Percentiles rank a stretch among this genome's conserved stretches.
These are phyloP conservation scores for Alethe diademata DNA, from an alignment of 2,113 vertebrate genomes.

Conservation along the genomic window DNA sequence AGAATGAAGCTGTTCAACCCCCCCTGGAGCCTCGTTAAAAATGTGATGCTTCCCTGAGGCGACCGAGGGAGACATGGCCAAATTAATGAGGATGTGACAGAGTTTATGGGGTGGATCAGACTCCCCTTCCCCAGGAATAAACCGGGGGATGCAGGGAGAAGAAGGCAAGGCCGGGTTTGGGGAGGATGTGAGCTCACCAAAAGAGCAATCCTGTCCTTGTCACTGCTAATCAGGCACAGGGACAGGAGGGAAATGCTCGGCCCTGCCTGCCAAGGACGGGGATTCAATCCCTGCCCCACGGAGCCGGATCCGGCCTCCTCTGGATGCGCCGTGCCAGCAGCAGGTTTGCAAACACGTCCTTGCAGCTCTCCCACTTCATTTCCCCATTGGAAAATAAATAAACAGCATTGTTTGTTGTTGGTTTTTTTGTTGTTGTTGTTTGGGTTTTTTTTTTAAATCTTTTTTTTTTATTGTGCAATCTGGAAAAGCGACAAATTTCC, in stretches of 20 bases:
- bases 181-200: neutral
- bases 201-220: slow-evolving; percentile 64
- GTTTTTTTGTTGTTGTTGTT: rapidly evolving
- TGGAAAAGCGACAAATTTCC: neutral
- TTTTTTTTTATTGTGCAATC: neutral
- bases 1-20: neutral
- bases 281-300: neutral
- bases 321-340: neutral
- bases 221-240: neutral
- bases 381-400: neutral
- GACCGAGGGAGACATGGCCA: slow-evolving; percentile 14
- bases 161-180: neutral
- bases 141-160: neutral
- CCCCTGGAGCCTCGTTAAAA: slow-evolving; percentile 36
- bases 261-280: neutral
- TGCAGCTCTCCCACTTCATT: neutral
- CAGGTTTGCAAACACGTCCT: neutral
- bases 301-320: neutral
- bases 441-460: rapidly evolving
- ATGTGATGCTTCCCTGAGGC: slow-evolving; percentile 49
- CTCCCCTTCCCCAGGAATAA: neutral
- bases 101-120: neutral
- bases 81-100: slow-evolving; percentile 59
- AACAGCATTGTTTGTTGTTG: neutral
- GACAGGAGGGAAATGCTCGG: neutral